Base-by-base conservation (phyloP, 2,797 vertebrate species). In the Notolabrus celidotus region DNA sequence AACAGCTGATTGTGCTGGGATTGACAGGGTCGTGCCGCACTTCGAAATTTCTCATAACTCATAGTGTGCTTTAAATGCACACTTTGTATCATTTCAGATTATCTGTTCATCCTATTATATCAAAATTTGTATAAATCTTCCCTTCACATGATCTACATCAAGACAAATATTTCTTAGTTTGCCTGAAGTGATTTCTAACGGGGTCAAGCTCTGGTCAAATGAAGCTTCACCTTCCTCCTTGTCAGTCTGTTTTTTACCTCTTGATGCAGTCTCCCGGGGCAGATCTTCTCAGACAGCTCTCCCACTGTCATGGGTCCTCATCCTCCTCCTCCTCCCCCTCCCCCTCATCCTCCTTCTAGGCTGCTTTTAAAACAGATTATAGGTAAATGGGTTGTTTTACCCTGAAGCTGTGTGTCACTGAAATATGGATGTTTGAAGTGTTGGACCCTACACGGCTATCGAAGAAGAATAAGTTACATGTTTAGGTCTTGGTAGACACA, bases 361-460 rank as follows among this genome's bases (percentile, higher is more conserved):
- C 52, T 45, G 57, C 77, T 77, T 80, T 86, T 71, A 54, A 72
- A 84, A 72, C 63, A 80, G 90, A 90, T 92, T 86, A 90, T 82
- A 89, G 86, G 71, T 90, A 87, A 87, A 88, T 67, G 65, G 80
- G 76, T 75, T 89, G 81, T 87, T 88, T 84, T 88, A 62, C 77
- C 91, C 89, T 29, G 64, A 34, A 87, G 86, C 80, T 16, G 67
- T 34, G 85, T 91, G 87, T 90, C 88, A 88, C 77, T 86, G 77
- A 91, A 90, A 88, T 91, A 92, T 93, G 86, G 88, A 86, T 71
- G 72, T 88, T 90, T 93, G 85, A 93, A 88, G 84, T 77, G 36
- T 66, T 69, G 29, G 69, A 63, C 60, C 31, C 71, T 59, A 74
- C 75, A 33, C 43, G 60, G 78, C 71, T 73, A 46, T 72, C 10